Evolutionary conservation across 2,888 invertebrate genomes (phyloP).

Genomic region (Agriopis leucophaearia): DNA sequence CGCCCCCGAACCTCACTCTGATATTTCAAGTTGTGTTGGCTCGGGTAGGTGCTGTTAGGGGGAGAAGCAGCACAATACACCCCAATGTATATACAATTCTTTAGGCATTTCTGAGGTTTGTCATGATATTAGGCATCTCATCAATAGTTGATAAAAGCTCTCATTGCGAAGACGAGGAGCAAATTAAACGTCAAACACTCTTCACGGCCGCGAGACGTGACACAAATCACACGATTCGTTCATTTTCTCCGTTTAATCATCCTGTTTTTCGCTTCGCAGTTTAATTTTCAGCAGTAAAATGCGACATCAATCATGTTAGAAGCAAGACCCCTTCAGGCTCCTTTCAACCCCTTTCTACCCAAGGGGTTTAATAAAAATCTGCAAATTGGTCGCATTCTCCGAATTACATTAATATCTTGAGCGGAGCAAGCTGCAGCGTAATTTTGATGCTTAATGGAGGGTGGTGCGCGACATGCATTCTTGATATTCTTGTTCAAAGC

Average conservation of each 20-base stretch:
- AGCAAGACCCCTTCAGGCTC: constrained; percentile 6
- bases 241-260: constrained; percentile 14
- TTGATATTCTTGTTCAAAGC: no score
- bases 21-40: no score
- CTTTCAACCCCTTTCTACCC: constrained; percentile 6
- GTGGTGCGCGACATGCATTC: constrained; percentile 41
- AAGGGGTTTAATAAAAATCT: constrained; percentile 34
- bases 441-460: constrained; percentile 49
- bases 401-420: constrained; percentile 38
- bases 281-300: constrained; percentile 30
- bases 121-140: not conserved
- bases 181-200: constrained; percentile 26
- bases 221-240: constrained; percentile 9
- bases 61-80: not conserved
- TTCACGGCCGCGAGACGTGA: constrained; percentile 9
- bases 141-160: constrained; percentile 7
- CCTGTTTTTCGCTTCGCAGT: constrained; percentile 15
- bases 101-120: not conserved
- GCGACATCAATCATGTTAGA: constrained; percentile 26
- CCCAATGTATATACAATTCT: not conserved
- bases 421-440: constrained; percentile 38
- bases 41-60: no score
- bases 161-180: constrained; percentile 1
- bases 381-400: constrained; percentile 36
- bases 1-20: no score